These are phyloP conservation scores for Andrena trimmerana DNA, from an alignment of 2,888 invertebrate species.

Conservation along the genomic window DNA sequence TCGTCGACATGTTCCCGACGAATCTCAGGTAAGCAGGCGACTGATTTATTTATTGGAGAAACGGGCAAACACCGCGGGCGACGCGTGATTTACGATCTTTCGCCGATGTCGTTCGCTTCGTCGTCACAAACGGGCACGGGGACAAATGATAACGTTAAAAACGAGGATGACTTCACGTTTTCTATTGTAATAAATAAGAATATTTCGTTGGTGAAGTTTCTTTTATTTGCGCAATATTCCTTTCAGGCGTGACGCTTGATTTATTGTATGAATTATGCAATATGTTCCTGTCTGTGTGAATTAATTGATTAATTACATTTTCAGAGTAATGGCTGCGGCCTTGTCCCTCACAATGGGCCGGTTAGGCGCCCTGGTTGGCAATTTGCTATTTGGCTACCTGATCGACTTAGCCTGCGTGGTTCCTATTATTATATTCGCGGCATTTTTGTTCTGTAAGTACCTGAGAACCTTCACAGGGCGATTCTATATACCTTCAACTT, in stretches of 20 bases:
- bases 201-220: not conserved
- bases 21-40: conserved; percentile 89
- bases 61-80: not conserved
- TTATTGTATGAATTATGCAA: not conserved
- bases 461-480: not conserved
- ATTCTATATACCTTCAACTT: no score
- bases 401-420: conserved; percentile 92
- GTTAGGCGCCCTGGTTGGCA: conserved; percentile 91
- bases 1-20: conserved; percentile 93
- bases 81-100: conserved; percentile 32
- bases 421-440: conserved; percentile 90
- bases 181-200: not conserved
- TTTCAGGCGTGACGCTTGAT: not conserved
- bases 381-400: conserved; percentile 91
- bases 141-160: not conserved
- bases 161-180: not conserved
- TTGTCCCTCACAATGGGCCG: conserved; percentile 92
- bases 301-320: conserved; percentile 57
- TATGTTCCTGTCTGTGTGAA: not conserved
- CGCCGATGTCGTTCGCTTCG: not conserved
- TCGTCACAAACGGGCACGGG: not conserved
- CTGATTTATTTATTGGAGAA: conserved; percentile 49
- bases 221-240: not conserved
- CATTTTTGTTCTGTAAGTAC: conserved; percentile 90
- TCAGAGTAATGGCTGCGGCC: conserved; percentile 93